Evolutionary conservation across 1,140 invertebrate species (phyloP), one percentile per base, ranked within the genome.

Genomic region (Lineus longissimus): DNA sequence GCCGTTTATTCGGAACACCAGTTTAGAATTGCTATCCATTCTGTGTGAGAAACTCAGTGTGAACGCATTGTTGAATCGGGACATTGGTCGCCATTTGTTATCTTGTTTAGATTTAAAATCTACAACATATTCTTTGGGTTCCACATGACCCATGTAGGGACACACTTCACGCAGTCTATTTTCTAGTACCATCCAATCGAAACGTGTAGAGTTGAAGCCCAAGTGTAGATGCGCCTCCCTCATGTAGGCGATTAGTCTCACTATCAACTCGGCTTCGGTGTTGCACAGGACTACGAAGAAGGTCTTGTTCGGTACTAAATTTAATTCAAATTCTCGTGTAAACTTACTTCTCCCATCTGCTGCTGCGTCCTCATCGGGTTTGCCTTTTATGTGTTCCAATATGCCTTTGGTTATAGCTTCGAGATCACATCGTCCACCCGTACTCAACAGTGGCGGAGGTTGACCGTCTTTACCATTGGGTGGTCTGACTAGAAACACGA

Each of bases 101-200:
- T 51, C 4, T n/a, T 51, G 47, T 51, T n/a, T 6, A 6, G 47
- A 9, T 51, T 51, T 51, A 9, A 4, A 6, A 23, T n/a, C 47
- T 51, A 6, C n/a, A 51, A 27, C 47, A 27, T 51, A 51, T n/a
- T 51, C 47, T 27, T 51, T 51, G 25, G 47, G 47, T 51, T 51
- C 47, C n/a, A 51, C 25, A 4, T 7, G 4, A 27, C 47, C 47
- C n/a, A n/a, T n/a, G 25, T 27, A 51, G 47, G 47, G 47, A 51
- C n/a, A 19, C 47, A 27, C 4, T 23, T 19, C 47, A 6, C 47
- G 6, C 6, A 51, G 9, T 51, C 47, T 51, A 51, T 51, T 51
- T n/a, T 51, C 47, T 9, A 51, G n/a, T 23, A 51, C 47, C 6
- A 9, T 4, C 47, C 47, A 51, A 51, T 51, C 47, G 47, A 51